Percentiles rank a stretch among this genome's conserved stretches.
Evolutionary conservation across 2,888 invertebrate genomes (phyloP).

Genomic region (Crematogaster levior): DNA sequence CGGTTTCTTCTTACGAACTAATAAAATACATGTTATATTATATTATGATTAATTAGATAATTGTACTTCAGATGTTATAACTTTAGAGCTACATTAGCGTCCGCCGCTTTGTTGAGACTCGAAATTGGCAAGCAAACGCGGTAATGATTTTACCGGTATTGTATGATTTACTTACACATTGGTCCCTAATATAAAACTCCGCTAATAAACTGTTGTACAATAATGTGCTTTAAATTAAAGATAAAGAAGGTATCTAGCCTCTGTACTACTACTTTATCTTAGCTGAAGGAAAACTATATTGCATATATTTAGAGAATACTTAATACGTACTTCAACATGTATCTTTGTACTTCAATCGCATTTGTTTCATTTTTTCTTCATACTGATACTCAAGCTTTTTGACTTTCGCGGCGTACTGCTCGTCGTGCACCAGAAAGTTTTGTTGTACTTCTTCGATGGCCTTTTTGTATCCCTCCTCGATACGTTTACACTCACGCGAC

Average conservation of each 20-base stretch:
- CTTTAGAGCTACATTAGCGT: slow-evolving; percentile 60
- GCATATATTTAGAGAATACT: slow-evolving; percentile 78
- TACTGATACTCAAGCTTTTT: slow-evolving; percentile 78
- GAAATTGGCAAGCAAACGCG: slow-evolving; percentile 59
- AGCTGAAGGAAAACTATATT: slow-evolving; percentile 81
- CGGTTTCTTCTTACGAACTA: slow-evolving; percentile 56
- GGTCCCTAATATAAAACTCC: slow-evolving; percentile 74
- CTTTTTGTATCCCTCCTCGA: slow-evolving; percentile 88
- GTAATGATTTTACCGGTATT: slow-evolving; percentile 61
- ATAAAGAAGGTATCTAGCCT: slow-evolving; percentile 81
- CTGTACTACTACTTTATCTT: slow-evolving; percentile 81
- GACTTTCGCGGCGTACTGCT: slow-evolving; percentile 83
- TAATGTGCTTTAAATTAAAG: slow-evolving; percentile 82
- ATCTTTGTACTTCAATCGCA: slow-evolving; percentile 84
- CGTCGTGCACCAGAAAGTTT: slow-evolving; percentile 86
- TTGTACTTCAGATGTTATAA: slow-evolving; percentile 71
- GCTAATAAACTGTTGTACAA: slow-evolving; percentile 80
- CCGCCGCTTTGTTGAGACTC: slow-evolving; percentile 50
- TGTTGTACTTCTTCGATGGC: slow-evolving; percentile 87
- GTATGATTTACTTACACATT: slow-evolving; percentile 67
- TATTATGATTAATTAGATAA: slow-evolving; percentile 60
- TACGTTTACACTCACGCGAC: slow-evolving; percentile 88
- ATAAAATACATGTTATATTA: slow-evolving; percentile 61
- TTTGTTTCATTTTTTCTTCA: slow-evolving; percentile 79
- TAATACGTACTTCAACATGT: slow-evolving; percentile 82